These are phyloP conservation scores for Lepilemur ruficaudatus DNA, from an alignment of 2,797 vertebrate species.

Conservation along the genomic window DNA sequence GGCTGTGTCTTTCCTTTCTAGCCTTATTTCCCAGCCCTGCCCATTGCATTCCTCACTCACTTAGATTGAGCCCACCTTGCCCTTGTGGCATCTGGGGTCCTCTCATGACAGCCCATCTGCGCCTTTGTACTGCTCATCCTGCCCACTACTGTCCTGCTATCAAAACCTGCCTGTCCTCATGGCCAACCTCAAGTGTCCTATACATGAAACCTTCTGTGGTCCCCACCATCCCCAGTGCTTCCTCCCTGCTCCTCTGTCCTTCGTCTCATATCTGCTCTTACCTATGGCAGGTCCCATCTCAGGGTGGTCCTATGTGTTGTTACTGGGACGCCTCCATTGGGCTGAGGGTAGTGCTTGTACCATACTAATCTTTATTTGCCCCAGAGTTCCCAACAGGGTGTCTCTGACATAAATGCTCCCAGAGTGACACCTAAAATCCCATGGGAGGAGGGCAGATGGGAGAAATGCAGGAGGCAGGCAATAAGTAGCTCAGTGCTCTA, in stretches of 20 bases:
- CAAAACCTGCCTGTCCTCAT: neutral
- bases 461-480: neutral
- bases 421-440: neutral
- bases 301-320: neutral
- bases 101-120: neutral
- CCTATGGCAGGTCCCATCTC: neutral
- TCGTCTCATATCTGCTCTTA: neutral
- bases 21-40: neutral
- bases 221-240: neutral
- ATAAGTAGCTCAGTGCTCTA: neutral
- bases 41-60: neutral
- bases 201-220: neutral
- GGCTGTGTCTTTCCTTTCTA: neutral
- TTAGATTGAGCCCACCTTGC: neutral
- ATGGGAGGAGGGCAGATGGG: neutral
- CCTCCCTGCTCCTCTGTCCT: neutral
- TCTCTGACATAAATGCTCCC: neutral
- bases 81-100: neutral
- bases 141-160: neutral
- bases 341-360: neutral
- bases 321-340: neutral
- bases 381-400: neutral
- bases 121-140: neutral
- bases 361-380: neutral
- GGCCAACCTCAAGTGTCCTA: neutral